phyloP scores from a whole-genome alignment of 37 sponge, comb jelly and placozoan species.

The Theonella swinhoei region DNA sequence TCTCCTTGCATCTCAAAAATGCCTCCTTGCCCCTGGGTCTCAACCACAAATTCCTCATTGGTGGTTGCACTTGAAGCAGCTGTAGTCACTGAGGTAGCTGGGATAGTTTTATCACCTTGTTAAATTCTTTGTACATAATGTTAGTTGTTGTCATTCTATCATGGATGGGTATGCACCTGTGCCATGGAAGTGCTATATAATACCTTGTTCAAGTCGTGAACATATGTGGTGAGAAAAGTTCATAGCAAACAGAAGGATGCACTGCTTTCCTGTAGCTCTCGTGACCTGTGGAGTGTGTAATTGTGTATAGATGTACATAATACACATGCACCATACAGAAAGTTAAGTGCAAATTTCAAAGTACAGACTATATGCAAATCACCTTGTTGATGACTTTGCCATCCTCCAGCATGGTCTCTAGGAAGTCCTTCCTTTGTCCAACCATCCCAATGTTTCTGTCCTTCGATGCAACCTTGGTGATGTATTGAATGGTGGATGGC shows the following conservation, averaged over 20 bases:
- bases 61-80: not conserved
- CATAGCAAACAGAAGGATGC: not conserved
- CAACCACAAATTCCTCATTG: no score
- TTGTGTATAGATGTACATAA: not conserved
- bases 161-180: no score
- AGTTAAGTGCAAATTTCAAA: no score
- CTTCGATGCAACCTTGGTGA: not conserved
- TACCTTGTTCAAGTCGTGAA: not conserved
- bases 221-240: not conserved
- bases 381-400: not conserved
- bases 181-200: not conserved
- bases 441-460: not conserved
- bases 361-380: not conserved
- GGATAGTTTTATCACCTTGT: not conserved
- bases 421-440: not conserved
- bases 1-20: no score
- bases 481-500: not conserved
- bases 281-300: not conserved
- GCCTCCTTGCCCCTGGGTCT: no score
- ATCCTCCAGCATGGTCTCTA: not conserved
- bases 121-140: not conserved
- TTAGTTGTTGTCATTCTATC: not conserved
- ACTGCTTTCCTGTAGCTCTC: not conserved
- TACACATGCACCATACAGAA: not conserved
- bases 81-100: not conserved